Conservation (phyloP, 2,888 invertebrate species). For the Plebejus argus region DNA sequence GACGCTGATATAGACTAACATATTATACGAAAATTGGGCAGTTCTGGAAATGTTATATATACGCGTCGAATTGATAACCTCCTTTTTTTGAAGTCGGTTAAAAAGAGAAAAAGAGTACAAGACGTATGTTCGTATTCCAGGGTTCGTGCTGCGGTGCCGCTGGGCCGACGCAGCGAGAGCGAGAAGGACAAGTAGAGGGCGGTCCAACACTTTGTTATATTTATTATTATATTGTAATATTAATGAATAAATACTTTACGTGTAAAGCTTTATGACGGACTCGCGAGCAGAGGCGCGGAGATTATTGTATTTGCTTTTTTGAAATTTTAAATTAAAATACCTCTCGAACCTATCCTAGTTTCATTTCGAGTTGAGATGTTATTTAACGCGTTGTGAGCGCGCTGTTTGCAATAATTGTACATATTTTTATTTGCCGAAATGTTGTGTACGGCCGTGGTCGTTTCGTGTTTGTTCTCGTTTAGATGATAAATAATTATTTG, state of each 20-base stretch:
- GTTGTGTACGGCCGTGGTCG: conserved; percentile 29
- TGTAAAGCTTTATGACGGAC: conserved; percentile 78
- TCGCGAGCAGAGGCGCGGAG: conserved; percentile 66
- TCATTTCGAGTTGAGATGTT: conserved; percentile 42
- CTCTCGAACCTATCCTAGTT: conserved; percentile 64
- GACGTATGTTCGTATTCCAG: conserved; percentile 65
- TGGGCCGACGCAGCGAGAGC: conserved; percentile 92
- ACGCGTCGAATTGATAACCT: no score
- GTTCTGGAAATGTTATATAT: no score
- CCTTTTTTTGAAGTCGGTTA: no score
- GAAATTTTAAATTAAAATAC: conserved; percentile 81
- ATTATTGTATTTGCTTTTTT: conserved; percentile 80
- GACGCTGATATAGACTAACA: no score
- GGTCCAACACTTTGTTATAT: conserved; percentile 71
- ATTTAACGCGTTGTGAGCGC: conserved; percentile 21
- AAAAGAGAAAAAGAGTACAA: background rate
- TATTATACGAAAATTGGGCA: no score
- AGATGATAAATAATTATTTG: conserved; percentile 31
- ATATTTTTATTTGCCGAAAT: conserved; percentile 28
- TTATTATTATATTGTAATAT: conserved; percentile 70
- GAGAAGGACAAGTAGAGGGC: conserved; percentile 89
- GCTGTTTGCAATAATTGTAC: conserved; percentile 30
- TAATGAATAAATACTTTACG: conserved; percentile 73
- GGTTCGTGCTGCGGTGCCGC: conserved; percentile 92
- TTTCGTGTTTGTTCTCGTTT: conserved; percentile 31